These are phyloP conservation scores for Leptopilina boulardi DNA, from an alignment of 1,140 invertebrate genomes.

Conservation along the genomic window DNA sequence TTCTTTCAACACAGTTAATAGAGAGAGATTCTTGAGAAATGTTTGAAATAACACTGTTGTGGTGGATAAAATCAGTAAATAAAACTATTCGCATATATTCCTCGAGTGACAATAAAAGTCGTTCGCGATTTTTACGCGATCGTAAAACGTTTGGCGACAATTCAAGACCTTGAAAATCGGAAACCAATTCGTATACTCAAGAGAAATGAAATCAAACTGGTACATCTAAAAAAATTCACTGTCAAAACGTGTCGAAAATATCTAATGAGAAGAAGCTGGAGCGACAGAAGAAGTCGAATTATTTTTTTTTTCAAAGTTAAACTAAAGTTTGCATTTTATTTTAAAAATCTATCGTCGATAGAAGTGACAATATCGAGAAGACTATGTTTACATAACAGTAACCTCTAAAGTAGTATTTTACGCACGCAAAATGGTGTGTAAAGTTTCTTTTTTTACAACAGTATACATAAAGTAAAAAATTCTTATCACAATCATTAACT, in stretches of 20 bases:
- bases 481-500: too few relatives aligned
- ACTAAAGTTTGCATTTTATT: neutral
- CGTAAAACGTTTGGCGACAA: constrained; percentile 33
- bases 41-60: neutral
- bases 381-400: too few relatives aligned
- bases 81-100: constrained; percentile 2
- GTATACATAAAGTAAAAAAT: too few relatives aligned
- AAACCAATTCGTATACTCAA: neutral
- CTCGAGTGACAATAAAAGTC: constrained; percentile 36
- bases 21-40: neutral
- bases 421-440: too few relatives aligned
- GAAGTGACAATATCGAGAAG: too few relatives aligned
- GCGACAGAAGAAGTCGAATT: neutral
- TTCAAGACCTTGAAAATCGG: constrained; percentile 24
- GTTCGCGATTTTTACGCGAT: constrained; percentile 37
- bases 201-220: constrained; percentile 1
- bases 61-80: constrained; percentile 9
- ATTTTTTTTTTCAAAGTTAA: neutral
- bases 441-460: too few relatives aligned
- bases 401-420: too few relatives aligned
- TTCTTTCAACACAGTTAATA: neutral
- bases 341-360: too few relatives aligned
- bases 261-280: neutral
- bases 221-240: neutral
- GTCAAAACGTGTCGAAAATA: neutral